These are phyloP conservation scores for Sinocyclocheilus anophthalmus DNA, from an alignment of 2,113 vertebrate genomes.

Conservation along the genomic window DNA sequence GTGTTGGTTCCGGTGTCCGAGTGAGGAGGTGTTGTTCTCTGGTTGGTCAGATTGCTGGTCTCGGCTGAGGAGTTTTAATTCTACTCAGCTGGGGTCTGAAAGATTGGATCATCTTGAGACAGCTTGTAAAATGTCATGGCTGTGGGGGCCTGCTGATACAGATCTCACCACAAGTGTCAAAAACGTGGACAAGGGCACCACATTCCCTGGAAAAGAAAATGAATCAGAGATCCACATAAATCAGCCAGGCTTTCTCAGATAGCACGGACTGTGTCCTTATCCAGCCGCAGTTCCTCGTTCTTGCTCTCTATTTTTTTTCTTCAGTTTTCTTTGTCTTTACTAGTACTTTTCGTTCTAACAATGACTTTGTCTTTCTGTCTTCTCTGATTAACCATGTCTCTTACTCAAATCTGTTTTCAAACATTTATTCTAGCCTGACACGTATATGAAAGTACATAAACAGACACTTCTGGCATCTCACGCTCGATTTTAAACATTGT, in stretches of 20 bases:
- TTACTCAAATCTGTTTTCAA: background rate
- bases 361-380: no score
- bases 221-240: constrained; percentile 40
- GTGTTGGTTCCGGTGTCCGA: background rate
- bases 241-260: constrained; percentile 29
- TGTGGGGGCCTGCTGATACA: constrained; percentile 20
- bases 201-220: constrained; percentile 29
- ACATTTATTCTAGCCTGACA: background rate
- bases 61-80: constrained; percentile 2
- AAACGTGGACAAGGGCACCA: background rate
- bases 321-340: background rate
- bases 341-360: no score
- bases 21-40: background rate
- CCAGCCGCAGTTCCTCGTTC: background rate
- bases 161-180: constrained; percentile 48
- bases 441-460: background rate
- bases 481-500: no score
- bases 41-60: background rate
- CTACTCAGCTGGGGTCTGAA: background rate
- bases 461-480: background rate
- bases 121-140: constrained; percentile 41
- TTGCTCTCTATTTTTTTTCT: no score
- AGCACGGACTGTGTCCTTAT: background rate
- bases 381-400: background rate
- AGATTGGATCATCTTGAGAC: constrained; percentile 16